Evolutionary conservation across 2,113 vertebrate species (phyloP).

Genomic region (Galemys pyrenaicus): DNA sequence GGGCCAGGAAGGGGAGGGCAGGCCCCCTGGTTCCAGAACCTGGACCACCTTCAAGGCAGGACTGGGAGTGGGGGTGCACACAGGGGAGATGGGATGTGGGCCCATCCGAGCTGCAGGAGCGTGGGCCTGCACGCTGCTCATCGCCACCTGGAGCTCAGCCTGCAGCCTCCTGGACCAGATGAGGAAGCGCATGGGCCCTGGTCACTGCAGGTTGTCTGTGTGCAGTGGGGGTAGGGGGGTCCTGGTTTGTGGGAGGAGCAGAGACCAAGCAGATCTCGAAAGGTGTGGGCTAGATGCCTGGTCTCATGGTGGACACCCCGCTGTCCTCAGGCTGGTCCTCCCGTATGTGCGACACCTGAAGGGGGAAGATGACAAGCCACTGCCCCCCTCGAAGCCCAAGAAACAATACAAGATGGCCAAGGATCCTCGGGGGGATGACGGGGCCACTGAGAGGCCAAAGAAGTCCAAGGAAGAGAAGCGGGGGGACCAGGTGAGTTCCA

Average conservation of each 20-base stretch:
- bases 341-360: slow-evolving; percentile 94
- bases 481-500: slow-evolving; percentile 73
- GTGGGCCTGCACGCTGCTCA: background rate
- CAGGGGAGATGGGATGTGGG: background rate
- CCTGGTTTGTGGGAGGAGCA: fast-evolving
- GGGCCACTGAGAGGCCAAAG: slow-evolving; percentile 83
- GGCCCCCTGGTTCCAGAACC: fast-evolving
- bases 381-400: slow-evolving; percentile 93
- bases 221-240: too few relatives aligned
- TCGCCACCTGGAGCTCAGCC: background rate
- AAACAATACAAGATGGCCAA: slow-evolving; percentile 91
- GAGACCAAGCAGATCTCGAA: background rate
- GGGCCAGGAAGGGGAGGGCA: background rate
- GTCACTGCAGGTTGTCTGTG: background rate
- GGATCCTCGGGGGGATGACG: slow-evolving; percentile 79
- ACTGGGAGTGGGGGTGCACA: fast-evolving
- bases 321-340: slow-evolving; percentile 90
- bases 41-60: background rate
- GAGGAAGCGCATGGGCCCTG: background rate
- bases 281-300: background rate
- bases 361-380: slow-evolving; percentile 95
- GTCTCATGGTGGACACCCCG: background rate
- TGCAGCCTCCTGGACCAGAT: too few relatives aligned
- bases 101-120: too few relatives aligned
- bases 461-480: slow-evolving; percentile 84